These are phyloP conservation scores for Plectrocnemia conspersa DNA, from an alignment of 1,140 invertebrate species.

Conservation along the genomic window DNA sequence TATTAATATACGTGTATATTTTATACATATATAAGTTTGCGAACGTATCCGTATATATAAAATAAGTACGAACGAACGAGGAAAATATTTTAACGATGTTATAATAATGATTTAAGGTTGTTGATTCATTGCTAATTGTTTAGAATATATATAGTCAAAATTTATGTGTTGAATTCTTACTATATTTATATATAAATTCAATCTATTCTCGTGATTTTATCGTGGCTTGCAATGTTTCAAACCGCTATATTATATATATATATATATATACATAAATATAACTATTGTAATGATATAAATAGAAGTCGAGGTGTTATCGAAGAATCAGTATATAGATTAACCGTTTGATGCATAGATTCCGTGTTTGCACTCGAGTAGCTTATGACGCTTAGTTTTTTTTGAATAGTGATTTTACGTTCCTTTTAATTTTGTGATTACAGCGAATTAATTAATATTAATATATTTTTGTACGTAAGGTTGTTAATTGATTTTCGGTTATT, in stretches of 20 bases:
- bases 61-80: no score
- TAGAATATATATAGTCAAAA: neutral
- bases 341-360: neutral
- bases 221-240: neutral
- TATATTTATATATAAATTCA: no score
- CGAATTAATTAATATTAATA: neutral
- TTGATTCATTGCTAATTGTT: conserved; percentile 15
- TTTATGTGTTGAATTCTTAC: no score
- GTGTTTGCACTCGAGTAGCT: neutral
- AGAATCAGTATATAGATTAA: neutral
- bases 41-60: no score
- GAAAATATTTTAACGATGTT: conserved; percentile 17
- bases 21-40: no score
- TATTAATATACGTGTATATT: no score
- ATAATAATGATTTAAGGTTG: conserved; percentile 28
- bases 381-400: neutral
- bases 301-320: no score
- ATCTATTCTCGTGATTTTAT: neutral
- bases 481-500: no score
- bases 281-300: no score
- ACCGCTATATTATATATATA: neutral
- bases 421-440: neutral
- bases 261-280: neutral
- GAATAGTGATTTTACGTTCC: neutral
- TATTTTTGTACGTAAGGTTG: neutral